Percentiles rank a stretch among this genome's conserved stretches.
Conservation (phyloP, 1,140 invertebrate genomes). For the Lasaia peninsularis region DNA sequence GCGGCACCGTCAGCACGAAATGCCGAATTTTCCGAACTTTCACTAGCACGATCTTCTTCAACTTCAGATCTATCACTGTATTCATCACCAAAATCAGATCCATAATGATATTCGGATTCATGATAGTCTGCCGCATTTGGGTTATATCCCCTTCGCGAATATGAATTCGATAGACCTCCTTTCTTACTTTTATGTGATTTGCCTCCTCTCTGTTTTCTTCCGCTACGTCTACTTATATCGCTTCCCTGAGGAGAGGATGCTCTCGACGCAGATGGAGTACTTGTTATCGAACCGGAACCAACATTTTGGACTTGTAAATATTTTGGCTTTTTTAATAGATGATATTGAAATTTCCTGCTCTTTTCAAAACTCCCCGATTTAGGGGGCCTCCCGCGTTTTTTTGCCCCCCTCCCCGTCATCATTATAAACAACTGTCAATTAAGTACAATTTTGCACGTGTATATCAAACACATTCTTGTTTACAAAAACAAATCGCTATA, state of each 20-base stretch:
- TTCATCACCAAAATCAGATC: conserved; percentile 92
- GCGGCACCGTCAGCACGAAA: conserved; percentile 82
- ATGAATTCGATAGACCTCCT: conserved; percentile 79
- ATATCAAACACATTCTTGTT: conserved; percentile 77
- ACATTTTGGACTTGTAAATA: conserved; percentile 84
- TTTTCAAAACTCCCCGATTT: conserved; percentile 91
- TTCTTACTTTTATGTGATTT: conserved; percentile 80
- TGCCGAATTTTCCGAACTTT: conserved; percentile 74
- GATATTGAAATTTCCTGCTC: conserved; percentile 90
- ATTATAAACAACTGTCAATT: conserved; percentile 75
- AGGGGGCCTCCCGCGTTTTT: conserved; percentile 91
- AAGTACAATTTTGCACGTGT: conserved; percentile 77
- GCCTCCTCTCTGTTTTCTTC: conserved; percentile 74
- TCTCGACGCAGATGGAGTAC: conserved; percentile 87
- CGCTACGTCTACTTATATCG: conserved; percentile 83
- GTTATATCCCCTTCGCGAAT: conserved; percentile 84
- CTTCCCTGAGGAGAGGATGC: conserved; percentile 85
- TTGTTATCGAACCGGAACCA: conserved; percentile 83
- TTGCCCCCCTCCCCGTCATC: conserved; percentile 91
- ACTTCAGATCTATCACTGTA: conserved; percentile 88
- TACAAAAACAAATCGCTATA: conserved; percentile 76
- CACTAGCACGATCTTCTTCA: conserved; percentile 84
- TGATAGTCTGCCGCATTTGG: conserved; percentile 84
- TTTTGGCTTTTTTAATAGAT: conserved; percentile 94
- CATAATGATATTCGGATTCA: conserved; percentile 93